Evolutionary conservation across 1,140 invertebrate species (phyloP), one percentile per base, ranked within the genome.

Genomic region (Campoletis sonorensis): DNA sequence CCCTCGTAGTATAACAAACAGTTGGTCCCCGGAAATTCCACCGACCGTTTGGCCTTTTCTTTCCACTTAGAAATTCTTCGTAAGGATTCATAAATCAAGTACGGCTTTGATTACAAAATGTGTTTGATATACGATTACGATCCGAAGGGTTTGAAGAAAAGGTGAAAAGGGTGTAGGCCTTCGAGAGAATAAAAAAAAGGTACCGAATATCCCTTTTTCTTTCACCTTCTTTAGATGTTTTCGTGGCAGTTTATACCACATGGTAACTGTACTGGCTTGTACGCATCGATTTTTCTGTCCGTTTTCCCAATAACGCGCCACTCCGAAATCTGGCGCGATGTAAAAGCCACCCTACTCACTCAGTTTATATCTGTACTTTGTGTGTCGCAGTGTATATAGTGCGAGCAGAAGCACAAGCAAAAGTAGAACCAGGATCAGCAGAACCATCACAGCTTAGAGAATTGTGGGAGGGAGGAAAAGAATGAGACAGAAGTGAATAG

Each of bases 281-380:
- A 82, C 81, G 81, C 83, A 90, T 89, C 87, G 89, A 90, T 90
- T 91, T 91, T 90, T 89, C 86, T 87, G 85, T 89, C 89, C 85
- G 85, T 86, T 89, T 78, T 86, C 77, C 87, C 89, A 89, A 90
- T 91, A 90, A 88, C 85, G 86, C 85, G 86, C 85, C 84, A 88
- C 86, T 89, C 85, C 85, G 84, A 87, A 90, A 90, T 90, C 40
- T 84, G 86, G 73, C 84, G 76, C 27, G 79, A 80, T 85, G 85
- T 86, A 84, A 86, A 87, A 85, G 80, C 86, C 77, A 54, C 64
- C 81, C 40, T 5, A 21, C 37, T 72, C 23, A 1, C 13, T 80
- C 49, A 18, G n/a, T 79, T 33, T 82, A 23, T 51, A 30, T 23
- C 58, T 26, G 23, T 33, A 33, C 27, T 33, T 21, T 61, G 54